Evolutionary conservation across 2,113 vertebrate genomes (phyloP), one percentile per base, ranked within the genome.

Genomic region (Rhineura floridana): DNA sequence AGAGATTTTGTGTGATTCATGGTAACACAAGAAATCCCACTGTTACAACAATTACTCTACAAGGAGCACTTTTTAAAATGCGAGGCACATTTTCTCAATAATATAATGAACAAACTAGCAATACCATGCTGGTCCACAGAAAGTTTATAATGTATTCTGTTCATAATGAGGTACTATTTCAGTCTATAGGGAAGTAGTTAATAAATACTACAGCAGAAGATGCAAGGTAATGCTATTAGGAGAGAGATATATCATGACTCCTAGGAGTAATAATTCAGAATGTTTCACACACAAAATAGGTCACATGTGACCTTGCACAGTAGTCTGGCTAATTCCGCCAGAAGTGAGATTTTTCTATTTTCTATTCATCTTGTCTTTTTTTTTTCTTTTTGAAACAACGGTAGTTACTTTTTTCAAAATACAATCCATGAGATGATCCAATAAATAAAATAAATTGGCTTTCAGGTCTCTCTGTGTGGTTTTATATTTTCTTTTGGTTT

Each of bases 291-390:
- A 90, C 13, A 85, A 6, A 92, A 88, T 0, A 0, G 65, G 42
- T 62, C 48, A 86, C 79, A 77, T 48, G 62, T n/a, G 84, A 33
- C 80, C 62, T 17, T 90, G 83, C 63, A 77, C 5, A 44, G 76
- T 48, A 76, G 79, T 88, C 89, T 1, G 0, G 75, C 82, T 81
- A 75, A 75, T 76, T 91, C 73, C 73, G 79, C 83, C 86, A 87
- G n/a, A 0, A 0, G 89, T 9, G 90, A 88, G 86, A 85, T 91
- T 90, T 81, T 79, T 81, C 39, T 86, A 93, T 91, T 87, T 83
- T 55, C 36, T 36, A 83, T 84, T 72, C 59, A 2, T 44, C 85
- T 85, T 55, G 8, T 6, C 6, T 39, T 50, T 33, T 28, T 39
- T 42, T 8, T 19, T 19, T 50, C 8, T 75, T 63, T 73, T 21